Percentiles rank a stretch among this genome's conserved stretches.
These are phyloP conservation scores for Oikopleura vanhoeffeni DNA, from an alignment of 23 tunicate species.

Conservation along the genomic window DNA sequence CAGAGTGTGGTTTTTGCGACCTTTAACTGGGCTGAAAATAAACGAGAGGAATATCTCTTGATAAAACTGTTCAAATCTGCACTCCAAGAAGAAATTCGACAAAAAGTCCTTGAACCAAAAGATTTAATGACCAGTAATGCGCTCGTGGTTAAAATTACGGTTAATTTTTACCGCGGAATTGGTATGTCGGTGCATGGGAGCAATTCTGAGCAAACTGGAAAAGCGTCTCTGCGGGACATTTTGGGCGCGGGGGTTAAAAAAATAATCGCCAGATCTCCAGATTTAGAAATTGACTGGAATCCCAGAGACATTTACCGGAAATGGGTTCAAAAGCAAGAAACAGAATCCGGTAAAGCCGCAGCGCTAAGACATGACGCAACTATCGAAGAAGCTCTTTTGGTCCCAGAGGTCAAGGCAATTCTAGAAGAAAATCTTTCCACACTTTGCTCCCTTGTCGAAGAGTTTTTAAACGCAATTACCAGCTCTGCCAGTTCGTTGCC, in stretches of 20 bases:
- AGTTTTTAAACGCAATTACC: not conserved
- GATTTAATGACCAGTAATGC: conserved; percentile 86
- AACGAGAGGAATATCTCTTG: conserved; percentile 70
- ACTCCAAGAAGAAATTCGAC: conserved; percentile 81
- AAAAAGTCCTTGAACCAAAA: conserved; percentile 78
- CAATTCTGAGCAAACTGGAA: not conserved
- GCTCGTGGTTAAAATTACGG: conserved; percentile 87
- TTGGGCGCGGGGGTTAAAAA: not conserved
- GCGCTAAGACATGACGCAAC: not conserved
- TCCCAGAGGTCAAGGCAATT: not conserved
- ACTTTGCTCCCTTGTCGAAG: not conserved
- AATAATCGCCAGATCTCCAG: not conserved
- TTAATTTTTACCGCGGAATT: conserved; percentile 65
- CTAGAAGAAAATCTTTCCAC: not conserved
- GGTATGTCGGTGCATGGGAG: not conserved
- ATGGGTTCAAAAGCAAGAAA: conserved; percentile 77
- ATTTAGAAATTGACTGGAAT: conserved; percentile 49
- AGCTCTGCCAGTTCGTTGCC: not conserved
- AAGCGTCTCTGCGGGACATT: not conserved
- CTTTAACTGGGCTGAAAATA: conserved; percentile 74
- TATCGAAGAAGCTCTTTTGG: not conserved
- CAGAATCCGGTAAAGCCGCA: conserved; percentile 73
- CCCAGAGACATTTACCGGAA: conserved; percentile 74
- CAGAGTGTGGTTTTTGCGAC: conserved; percentile 60
- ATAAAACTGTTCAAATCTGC: conserved; percentile 78